Conservation (phyloP, 2,888 invertebrate species). For the Dusona sp. region DNA sequence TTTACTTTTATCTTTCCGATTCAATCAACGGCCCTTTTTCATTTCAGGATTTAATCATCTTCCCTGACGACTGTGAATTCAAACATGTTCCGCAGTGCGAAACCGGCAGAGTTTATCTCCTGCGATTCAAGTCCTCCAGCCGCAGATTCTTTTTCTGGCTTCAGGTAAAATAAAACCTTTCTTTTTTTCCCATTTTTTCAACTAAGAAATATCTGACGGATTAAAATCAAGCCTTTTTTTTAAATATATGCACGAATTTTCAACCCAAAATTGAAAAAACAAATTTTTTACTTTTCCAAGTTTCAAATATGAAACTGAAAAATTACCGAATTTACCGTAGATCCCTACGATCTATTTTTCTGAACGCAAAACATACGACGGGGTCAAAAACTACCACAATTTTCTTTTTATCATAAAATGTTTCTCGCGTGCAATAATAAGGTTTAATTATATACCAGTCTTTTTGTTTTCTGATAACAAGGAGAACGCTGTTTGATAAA, state of each 20-base stretch:
- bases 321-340: no score
- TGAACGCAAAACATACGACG: no score
- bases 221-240: not conserved
- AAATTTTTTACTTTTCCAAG: not conserved
- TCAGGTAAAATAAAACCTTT: conserved; percentile 88
- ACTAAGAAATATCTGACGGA: no score
- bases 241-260: not conserved
- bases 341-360: no score
- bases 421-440: no score
- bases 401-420: no score
- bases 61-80: conserved; percentile 99
- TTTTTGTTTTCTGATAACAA: no score
- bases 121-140: conserved; percentile 97
- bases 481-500: no score
- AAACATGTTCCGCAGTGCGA: conserved; percentile 97
- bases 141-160: conserved; percentile 99
- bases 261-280: not conserved
- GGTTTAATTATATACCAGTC: no score
- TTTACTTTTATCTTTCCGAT: not conserved
- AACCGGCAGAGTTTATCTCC: conserved; percentile 97
- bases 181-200: not conserved
- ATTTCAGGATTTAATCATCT: conserved; percentile 95
- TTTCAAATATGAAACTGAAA: no score
- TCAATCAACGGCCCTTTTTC: not conserved
- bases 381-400: no score